Base-by-base conservation (phyloP, 2,113 vertebrate species). In the Jaculus jaculus region DNA sequence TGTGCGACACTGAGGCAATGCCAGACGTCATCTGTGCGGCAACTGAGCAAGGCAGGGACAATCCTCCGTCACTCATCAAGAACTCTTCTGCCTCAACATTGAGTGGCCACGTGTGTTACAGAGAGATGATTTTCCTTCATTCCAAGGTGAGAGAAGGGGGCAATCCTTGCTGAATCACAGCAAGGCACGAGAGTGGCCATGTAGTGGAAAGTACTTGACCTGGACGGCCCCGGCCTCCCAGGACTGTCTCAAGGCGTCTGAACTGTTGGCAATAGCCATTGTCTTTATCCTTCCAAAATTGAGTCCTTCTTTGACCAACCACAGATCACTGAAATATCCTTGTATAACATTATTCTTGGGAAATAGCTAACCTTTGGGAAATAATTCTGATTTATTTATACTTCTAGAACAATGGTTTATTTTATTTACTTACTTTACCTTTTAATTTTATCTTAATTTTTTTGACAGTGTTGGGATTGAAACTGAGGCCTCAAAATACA, bases 181-280 rank as follows among this genome's bases (percentile, higher is more conserved):
- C 63, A 54, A 54, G 63, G 90, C 5, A 21, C 20, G 39, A 17
- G 34, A 24, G 23, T 8, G 60, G 9, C 51, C 7, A 1, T 30
- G 20, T 28, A 20, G 30, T 18, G 28, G 42, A 17, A 21, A 12
- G 4, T 66, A 23, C 60, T 16, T 32, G 1, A 60, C 34, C 11
- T 3, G 7, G 42, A 5, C 18, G 3, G 10, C 7, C 1, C 30
- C 37, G 13, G 1, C 8, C 3, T 28, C 7, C 32, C 34, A 1
- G 13, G 0, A 73, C 26, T 16, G 0, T 26, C 9, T 8, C 20
- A 4, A 0, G n/a, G 66, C 5, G 72, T 26, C 2, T 12, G 32
- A 58, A 68, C 61, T 47, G 2, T 1, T 32, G 28, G 34, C 34
- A 18, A 58, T 26, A 18, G 7, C 11, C 42, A 84, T 2, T 10